These are phyloP conservation scores for Pseudococcus longispinus DNA, from an alignment of 2,888 invertebrate species.

Conservation along the genomic window DNA sequence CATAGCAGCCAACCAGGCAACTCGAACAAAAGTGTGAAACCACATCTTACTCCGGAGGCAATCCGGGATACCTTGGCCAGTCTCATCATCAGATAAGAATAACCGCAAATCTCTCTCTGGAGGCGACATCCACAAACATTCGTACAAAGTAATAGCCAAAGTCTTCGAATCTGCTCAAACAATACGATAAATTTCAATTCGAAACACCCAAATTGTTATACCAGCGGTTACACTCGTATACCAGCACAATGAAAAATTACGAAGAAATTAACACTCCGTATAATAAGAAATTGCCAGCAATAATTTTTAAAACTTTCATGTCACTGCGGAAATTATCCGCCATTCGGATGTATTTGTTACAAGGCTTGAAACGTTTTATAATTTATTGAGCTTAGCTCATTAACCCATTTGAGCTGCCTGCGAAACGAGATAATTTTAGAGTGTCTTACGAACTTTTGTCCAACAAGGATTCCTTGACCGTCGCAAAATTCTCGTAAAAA, in stretches of 20 bases:
- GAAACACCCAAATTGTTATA: neutral
- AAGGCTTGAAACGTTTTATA: neutral
- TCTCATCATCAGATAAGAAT: conserved; percentile 24
- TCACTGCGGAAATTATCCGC: neutral
- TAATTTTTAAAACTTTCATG: neutral
- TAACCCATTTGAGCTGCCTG: neutral
- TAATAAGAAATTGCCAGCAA: neutral
- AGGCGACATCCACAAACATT: neutral
- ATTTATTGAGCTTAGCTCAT: conserved; percentile 8
- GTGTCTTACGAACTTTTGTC: neutral
- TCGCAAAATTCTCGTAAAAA: neutral
- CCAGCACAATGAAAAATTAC: neutral
- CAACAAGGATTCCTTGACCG: conserved; percentile 23
- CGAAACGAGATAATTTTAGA: neutral
- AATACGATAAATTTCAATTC: neutral
- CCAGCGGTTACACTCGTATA: neutral
- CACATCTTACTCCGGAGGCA: neutral
- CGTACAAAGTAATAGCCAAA: neutral
- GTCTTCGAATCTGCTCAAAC: neutral
- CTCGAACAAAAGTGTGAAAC: neutral
- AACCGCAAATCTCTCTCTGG: neutral
- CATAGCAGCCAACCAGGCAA: neutral
- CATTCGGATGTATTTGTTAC: neutral
- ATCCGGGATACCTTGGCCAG: neutral
- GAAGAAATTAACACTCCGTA: neutral